Base-by-base conservation (phyloP, 2,797 vertebrate genomes). In the Sparidentex hasta region DNA sequence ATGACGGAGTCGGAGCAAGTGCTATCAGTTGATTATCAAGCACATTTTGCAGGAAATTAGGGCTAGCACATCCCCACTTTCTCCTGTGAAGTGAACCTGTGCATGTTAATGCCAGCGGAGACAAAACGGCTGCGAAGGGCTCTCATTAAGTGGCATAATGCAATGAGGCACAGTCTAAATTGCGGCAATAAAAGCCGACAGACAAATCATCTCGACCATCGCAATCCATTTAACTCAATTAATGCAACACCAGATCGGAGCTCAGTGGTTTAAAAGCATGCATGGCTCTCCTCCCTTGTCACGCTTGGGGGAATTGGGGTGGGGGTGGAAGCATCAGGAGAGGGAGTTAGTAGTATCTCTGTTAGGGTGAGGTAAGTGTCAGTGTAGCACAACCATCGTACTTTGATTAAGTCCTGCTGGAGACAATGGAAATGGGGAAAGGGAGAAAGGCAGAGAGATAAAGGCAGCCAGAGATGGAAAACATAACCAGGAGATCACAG, bases 211-310 rank as follows among this genome's bases (percentile, higher is more conserved):
- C 92, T 91, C 89, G 71, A 90, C 91, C 92, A 92, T 90, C 91
- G 78, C 90, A 87, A 92, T 92, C 91, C 92, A 94, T 94, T 94
- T 92, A 92, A 92, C 87, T 94, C 93, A 92, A 92, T 93, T 93
- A 93, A 93, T 83, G 82, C 84, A 81, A 88, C 71, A 83, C 70
- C 78, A 66, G 79, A 92, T 87, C 84, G 69, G 78, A 82, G 86
- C 84, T 82, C 84, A 62, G 87, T 75, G 85, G 80, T 76, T 90
- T 90, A 84, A 90, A 90, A 92, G 89, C 79, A 76, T 72, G 78
- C 25, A 50, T 46, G 74, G 79, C 66, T 82, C 61, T 74, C 74
- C 76, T 79, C 68, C 50, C 64, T 58, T 65, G 69, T 81, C 71
- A 71, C 70, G 71, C 29, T 76, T 74, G 33, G 44, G 27, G 65